These are phyloP conservation scores for Apteryx mantelli DNA, from an alignment of 2,113 vertebrate genomes.

Conservation along the genomic window DNA sequence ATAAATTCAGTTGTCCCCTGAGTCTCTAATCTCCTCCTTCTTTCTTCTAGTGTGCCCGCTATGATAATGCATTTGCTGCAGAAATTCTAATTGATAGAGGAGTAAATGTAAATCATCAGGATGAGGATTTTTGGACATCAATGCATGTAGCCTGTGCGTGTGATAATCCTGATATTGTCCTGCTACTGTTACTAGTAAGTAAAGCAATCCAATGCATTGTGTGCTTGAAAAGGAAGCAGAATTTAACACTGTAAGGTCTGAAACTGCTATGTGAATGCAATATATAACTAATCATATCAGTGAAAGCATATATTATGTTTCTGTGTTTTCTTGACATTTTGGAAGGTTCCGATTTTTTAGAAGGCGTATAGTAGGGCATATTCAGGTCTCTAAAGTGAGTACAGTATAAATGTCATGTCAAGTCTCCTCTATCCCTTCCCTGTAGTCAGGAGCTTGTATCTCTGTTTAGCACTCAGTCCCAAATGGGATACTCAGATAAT, in stretches of 20 bases:
- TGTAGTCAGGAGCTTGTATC: not conserved
- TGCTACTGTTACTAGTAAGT: slow-evolving; percentile 92
- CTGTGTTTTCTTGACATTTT: not conserved
- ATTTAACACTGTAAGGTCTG: not conserved
- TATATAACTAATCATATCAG: not conserved
- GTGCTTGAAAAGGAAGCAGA: not conserved
- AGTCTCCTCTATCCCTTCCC: not conserved
- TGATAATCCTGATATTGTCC: slow-evolving; percentile 88
- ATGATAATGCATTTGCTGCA: slow-evolving; percentile 92
- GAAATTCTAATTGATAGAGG: slow-evolving; percentile 92
- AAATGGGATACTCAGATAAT: not conserved
- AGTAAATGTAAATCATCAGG: slow-evolving; percentile 91
- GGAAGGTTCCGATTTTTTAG: not conserved
- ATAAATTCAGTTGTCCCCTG: not conserved
- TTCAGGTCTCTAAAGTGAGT: not conserved
- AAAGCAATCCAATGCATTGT: not conserved
- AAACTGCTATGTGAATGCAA: not conserved
- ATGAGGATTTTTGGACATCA: slow-evolving; percentile 94
- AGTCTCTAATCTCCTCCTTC: not conserved
- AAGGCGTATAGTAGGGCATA: not conserved
- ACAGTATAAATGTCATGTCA: not conserved
- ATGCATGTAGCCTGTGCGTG: slow-evolving; percentile 92
- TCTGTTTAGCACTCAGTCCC: not conserved
- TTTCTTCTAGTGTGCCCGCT: slow-evolving; percentile 88
- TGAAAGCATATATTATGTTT: not conserved